Base-by-base conservation (phyloP, 2,797 vertebrate genomes). In the Acanthornis magna region DNA sequence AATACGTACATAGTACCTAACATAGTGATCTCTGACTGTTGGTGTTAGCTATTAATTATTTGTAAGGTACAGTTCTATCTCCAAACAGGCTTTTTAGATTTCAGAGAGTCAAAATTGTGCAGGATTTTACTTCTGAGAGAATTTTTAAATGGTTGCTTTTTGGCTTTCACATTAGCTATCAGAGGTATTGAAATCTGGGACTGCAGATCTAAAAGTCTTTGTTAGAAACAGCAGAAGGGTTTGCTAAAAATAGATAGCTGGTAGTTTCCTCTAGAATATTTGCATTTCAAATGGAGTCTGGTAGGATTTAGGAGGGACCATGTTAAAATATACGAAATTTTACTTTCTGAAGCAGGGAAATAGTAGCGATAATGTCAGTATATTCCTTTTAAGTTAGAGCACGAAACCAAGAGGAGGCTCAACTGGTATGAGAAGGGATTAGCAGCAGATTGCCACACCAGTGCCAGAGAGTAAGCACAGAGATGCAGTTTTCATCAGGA, bases 161-260 rank as follows among this genome's bases (percentile, higher is more conserved):
- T 85, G 29, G 20, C 34, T 91, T 92, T 94, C 7, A 20, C 12
- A 26, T 76, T 45, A 76, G 21, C 11, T 86, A 80, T 75, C 25
- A 40, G 21, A 65, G 42, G 5, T 89, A 60, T n/a, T 83, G 85
- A 68, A 92, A 81, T 78, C 54, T 78, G 34, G 50, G 26, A 71
- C 42, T 91, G 61, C 62, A 86, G 42, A 83, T 91, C 71, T 73
- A 54, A 43, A 83, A 80, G 72, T 50, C 82, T 92, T 93, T 91
- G 77, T 95, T 76, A 76, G 47, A 86, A 90, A 43, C 48, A 51
- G 29, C 63, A 78, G 74, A 79, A 80, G 29, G 55, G 18, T 76
- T 90, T 95, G 90, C 94, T 95, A 84, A 94, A 95, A 91, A 77
- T 88, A 89, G 68, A 3, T 77, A 80, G 34, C 62, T 84, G 16